Percentiles rank a stretch among this genome's conserved stretches.
Evolutionary conservation across 1,140 invertebrate species (phyloP).

Genomic region (Drosophila orena): DNA sequence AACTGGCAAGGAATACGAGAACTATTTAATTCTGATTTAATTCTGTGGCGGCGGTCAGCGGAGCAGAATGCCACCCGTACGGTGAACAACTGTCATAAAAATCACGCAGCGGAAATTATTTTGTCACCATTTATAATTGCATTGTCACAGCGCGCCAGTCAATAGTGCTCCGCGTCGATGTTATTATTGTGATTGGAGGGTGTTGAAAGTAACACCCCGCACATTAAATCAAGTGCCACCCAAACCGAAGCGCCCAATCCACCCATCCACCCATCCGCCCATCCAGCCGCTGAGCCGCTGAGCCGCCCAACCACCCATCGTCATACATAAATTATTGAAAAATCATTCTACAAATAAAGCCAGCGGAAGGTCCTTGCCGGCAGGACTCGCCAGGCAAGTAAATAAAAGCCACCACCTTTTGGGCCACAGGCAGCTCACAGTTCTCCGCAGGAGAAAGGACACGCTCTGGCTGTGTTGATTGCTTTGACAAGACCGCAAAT

Average conservation of each 20-base stretch:
- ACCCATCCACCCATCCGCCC: background rate
- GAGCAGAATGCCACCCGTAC: constrained; percentile 58
- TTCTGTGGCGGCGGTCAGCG: constrained; percentile 48
- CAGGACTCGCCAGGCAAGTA: constrained; percentile 52
- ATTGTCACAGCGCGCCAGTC: constrained; percentile 74
- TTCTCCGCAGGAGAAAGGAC: constrained; percentile 24
- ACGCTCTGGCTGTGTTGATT: constrained; percentile 68
- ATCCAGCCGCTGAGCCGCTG: background rate
- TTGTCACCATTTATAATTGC: constrained; percentile 85
- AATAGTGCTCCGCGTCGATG: constrained; percentile 47
- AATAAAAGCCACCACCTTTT: constrained; percentile 73
- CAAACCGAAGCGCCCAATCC: background rate
- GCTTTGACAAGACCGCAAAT: constrained; percentile 81
- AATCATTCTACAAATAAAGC: constrained; percentile 83
- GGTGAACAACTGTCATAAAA: constrained; percentile 82
- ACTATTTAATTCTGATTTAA: constrained; percentile 79
- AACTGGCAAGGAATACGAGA: constrained; percentile 6
- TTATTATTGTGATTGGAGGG: constrained; percentile 78
- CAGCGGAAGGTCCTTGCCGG: constrained; percentile 29
- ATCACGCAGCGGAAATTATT: constrained; percentile 84
- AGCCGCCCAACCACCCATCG: constrained; percentile 20
- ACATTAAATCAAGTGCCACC: constrained; percentile 79
- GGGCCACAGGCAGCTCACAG: background rate
- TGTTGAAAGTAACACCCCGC: constrained; percentile 81
- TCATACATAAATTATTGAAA: constrained; percentile 84